Base-by-base conservation (phyloP, 2,113 vertebrate species). In the Solea senegalensis region DNA sequence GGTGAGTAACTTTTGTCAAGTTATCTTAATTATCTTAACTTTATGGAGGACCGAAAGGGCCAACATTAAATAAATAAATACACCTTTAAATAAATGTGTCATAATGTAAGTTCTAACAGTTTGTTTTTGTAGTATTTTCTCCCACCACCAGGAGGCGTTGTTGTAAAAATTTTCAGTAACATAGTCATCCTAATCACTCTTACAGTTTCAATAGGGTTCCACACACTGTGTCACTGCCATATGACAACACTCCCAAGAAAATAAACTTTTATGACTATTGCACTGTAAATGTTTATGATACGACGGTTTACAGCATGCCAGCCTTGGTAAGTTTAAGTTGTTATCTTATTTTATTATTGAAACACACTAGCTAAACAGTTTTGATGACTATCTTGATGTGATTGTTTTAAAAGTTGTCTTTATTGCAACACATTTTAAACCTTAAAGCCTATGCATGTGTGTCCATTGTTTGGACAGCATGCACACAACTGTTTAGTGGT, bases 201-300 rank as follows among this genome's bases (percentile, higher is more conserved):
- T 21, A 21, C 21, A 21, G 21, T 1, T 21, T 21, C 21, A 21
- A 21, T 21, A 21, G 21, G 1, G 21, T 21, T 21, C 21, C 21
- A 21, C 21, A 21, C 21, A 21, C 21, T 21, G 1, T 21, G 55
- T 60, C 15, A 26, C 5, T 62, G n/a, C 26, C 26, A 16, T 52
- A 16, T 63, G 27, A 78, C 73, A 44, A 46, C 49, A 61, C 26
- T 59, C 5, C 8, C 5, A 58, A 54, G 27, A 56, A 48, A n/a
- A 10, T 54, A n/a, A 16, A 41, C 39, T 40, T 4, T 27, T 21
- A 66, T 66, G n/a, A 73, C 67, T 39, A 66, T 44, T 52, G 6
- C 21, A 43, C 4, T 49, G 9, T 66, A 44, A 72, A 74, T 1
- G 34, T 78, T 66, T 58, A 64, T 1, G 2, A 76, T 43, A 4